Conservation (phyloP, 2,888 invertebrate genomes). For the Odontocolon sp. region DNA sequence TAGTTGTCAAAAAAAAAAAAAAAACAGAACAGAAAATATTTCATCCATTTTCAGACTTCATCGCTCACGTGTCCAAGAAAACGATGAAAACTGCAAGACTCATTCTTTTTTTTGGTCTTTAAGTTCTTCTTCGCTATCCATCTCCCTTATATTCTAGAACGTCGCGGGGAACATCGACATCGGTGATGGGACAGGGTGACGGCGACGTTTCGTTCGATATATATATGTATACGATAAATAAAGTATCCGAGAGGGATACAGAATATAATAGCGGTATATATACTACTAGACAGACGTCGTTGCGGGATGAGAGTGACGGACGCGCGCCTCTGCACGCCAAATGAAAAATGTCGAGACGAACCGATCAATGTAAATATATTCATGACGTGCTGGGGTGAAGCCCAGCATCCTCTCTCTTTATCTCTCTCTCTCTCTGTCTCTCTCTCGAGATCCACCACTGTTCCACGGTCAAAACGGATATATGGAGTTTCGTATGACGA, state of each 20-base stretch:
- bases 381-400: constrained; percentile 78
- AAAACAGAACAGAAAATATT: background rate
- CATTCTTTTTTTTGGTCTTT: constrained; percentile 16
- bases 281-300: constrained; percentile 62
- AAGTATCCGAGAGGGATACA: constrained; percentile 70
- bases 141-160: constrained; percentile 46
- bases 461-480: constrained; percentile 21
- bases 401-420: constrained; percentile 51
- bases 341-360: constrained; percentile 78
- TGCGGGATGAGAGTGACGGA: constrained; percentile 70
- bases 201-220: constrained; percentile 66
- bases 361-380: constrained; percentile 81
- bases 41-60: constrained; percentile 46
- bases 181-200: constrained; percentile 62
- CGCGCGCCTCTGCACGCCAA: constrained; percentile 62
- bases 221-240: constrained; percentile 77
- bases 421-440: too few species aligned
- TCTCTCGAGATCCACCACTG: constrained; percentile 19
- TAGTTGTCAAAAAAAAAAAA: background rate
- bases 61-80: constrained; percentile 57
- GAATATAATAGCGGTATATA: constrained; percentile 30
- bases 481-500: constrained; percentile 67
- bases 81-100: constrained; percentile 64
- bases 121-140: constrained; percentile 25
- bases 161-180: constrained; percentile 42